Conservation (phyloP, 2,797 vertebrate genomes). For the Neostethus bicornis region DNA sequence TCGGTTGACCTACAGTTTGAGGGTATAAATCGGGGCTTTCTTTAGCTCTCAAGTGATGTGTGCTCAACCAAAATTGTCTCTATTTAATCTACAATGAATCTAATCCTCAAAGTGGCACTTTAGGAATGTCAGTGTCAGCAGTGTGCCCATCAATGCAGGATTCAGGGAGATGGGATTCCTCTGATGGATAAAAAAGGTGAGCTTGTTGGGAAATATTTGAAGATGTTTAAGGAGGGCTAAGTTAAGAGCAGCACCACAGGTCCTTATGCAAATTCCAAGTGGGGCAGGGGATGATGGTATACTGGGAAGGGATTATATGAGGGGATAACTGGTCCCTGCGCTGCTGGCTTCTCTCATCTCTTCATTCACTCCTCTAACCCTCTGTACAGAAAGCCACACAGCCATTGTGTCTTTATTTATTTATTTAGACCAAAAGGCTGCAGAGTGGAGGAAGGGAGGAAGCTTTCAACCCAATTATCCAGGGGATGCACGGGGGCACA, state of each 20-base stretch:
- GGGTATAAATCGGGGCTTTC: slow-evolving; percentile 15
- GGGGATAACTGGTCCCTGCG: slow-evolving; percentile 74
- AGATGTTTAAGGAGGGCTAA: slow-evolving; percentile 73
- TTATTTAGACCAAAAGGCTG: slow-evolving; percentile 75
- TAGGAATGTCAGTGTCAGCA: slow-evolving; percentile 38
- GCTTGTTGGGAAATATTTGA: slow-evolving; percentile 61
- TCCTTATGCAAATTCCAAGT: slow-evolving; percentile 75
- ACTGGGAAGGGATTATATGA: slow-evolving; percentile 73
- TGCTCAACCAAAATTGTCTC: slow-evolving; percentile 34
- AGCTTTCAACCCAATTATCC: slow-evolving; percentile 80
- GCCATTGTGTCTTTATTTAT: slow-evolving; percentile 81
- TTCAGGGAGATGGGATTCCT: slow-evolving; percentile 25
- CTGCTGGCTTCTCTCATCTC: slow-evolving; percentile 69
- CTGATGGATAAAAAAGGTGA: slow-evolving; percentile 56
- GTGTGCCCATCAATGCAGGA: slow-evolving; percentile 26
- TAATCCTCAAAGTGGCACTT: slow-evolving; percentile 40
- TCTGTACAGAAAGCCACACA: slow-evolving; percentile 45
- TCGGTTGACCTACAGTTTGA: too few relatives aligned
- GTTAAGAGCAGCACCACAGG: slow-evolving; percentile 70
- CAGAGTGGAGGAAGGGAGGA: slow-evolving; percentile 49
- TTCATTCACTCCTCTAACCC: slow-evolving; percentile 60
- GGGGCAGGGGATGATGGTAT: slow-evolving; percentile 51
- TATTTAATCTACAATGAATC: slow-evolving; percentile 49
- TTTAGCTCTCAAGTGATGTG: slow-evolving; percentile 27
- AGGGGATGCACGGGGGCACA: slow-evolving; percentile 58